Conservation (phyloP, 2,888 invertebrate species). For the Pelosia muscerda region DNA sequence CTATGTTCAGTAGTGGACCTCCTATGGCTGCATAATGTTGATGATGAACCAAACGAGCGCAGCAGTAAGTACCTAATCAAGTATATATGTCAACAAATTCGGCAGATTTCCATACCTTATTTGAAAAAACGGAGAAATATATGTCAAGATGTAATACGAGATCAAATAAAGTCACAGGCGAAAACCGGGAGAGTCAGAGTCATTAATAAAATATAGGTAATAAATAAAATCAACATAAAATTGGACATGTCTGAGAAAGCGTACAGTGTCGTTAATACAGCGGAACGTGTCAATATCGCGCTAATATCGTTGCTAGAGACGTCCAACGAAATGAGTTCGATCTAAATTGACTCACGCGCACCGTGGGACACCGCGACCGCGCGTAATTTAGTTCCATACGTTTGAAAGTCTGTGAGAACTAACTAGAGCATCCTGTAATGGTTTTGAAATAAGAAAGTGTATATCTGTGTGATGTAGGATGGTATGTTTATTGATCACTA, state of each 20-base stretch:
- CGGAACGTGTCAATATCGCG: slow-evolving; percentile 45
- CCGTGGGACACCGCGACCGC: slow-evolving; percentile 47
- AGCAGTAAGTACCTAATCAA: too few species aligned
- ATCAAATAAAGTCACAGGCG: too few species aligned
- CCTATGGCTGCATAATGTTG: too few species aligned
- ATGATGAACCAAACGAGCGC: too few species aligned
- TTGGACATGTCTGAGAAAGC: slow-evolving; percentile 32
- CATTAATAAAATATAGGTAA: not conserved
- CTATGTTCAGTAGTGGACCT: too few species aligned
- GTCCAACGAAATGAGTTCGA: slow-evolving; percentile 55
- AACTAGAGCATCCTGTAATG: slow-evolving; percentile 32
- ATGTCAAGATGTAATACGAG: too few species aligned
- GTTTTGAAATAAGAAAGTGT: slow-evolving; percentile 24
- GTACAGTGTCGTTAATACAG: slow-evolving; percentile 30
- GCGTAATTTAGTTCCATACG: slow-evolving; percentile 51
- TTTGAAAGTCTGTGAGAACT: slow-evolving; percentile 50
- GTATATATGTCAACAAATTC: too few species aligned
- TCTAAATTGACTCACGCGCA: slow-evolving; percentile 63
- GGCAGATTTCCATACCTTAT: too few species aligned
- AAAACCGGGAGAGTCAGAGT: too few species aligned
- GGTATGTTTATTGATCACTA: not conserved
- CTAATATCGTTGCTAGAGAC: slow-evolving; percentile 47
- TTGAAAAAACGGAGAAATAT: too few species aligned
- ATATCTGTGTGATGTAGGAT: not conserved
- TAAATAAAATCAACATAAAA: slow-evolving; percentile 18